A percentile compares a stretch with the other conserved stretches of the same genome.
Evolutionary conservation across 2,888 invertebrate genomes (phyloP).

Genomic region (Panorpa germanica): DNA sequence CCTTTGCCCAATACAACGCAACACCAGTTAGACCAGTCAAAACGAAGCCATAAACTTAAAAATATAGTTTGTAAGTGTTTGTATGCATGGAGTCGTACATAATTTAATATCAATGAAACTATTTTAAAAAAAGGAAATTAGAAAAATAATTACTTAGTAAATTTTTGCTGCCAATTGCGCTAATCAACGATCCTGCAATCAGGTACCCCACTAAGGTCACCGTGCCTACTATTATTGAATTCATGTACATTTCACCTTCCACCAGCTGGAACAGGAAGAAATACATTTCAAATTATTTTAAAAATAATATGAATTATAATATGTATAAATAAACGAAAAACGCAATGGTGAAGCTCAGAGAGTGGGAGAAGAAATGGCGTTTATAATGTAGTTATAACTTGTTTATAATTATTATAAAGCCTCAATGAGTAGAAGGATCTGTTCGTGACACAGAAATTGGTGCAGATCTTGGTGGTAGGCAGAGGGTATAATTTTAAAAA

Average conservation of each 20-base stretch:
- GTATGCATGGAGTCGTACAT: too few relatives aligned
- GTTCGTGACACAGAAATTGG: conserved; percentile 2
- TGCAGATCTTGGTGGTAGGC: not conserved
- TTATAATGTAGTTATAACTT: too few relatives aligned
- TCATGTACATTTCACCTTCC: conserved; percentile 43
- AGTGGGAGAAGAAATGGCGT: too few relatives aligned
- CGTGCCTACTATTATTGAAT: conserved; percentile 44
- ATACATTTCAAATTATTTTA: conserved; percentile 3
- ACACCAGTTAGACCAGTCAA: conserved; percentile 29
- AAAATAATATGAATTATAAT: conserved; percentile 1
- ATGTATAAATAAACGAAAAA: not conserved
- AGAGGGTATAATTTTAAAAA: conserved; percentile 2
- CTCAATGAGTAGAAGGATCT: too few relatives aligned
- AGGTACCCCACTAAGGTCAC: conserved; percentile 42
- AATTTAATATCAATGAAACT: too few relatives aligned
- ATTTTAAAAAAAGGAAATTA: conserved; percentile 4
- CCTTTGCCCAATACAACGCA: conserved; percentile 34
- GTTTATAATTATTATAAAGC: too few relatives aligned
- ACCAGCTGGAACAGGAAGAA: conserved; percentile 19
- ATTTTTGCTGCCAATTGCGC: conserved; percentile 29
- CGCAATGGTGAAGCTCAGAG: too few relatives aligned
- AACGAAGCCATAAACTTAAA: conserved; percentile 23
- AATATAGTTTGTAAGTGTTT: too few relatives aligned
- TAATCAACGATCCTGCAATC: conserved; percentile 33
- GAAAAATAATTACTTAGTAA: conserved; percentile 25